Evolutionary conservation across 2,888 invertebrate genomes (phyloP).

Genomic region (Agapostemon virescens): DNA sequence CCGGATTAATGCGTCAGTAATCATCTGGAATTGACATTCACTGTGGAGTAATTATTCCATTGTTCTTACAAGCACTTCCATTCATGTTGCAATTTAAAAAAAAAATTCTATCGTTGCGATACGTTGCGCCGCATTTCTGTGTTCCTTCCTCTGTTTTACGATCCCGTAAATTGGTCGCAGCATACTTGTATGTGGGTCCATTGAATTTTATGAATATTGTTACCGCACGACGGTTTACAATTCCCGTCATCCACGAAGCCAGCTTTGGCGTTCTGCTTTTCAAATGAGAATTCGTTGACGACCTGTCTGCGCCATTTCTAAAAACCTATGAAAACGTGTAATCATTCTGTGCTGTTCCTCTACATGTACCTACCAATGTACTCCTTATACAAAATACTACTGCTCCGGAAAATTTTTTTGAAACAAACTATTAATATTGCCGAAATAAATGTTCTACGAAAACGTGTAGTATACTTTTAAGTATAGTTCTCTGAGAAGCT

Average conservation of each 20-base stretch:
- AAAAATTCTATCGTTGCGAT: constrained; percentile 21
- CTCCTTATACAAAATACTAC: not conserved
- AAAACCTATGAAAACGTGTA: not conserved
- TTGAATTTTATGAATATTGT: constrained; percentile 57
- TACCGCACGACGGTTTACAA: constrained; percentile 37
- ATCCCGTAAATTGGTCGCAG: constrained; percentile 41
- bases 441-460: no score
- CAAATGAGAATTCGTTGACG: constrained; percentile 40
- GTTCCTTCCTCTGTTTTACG: constrained; percentile 17
- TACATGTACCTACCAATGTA: not conserved
- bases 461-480: no score
- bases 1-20: not conserved
- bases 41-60: not conserved
- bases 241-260: constrained; percentile 28
- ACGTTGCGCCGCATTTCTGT: constrained; percentile 34
- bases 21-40: not conserved
- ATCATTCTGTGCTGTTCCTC: not conserved
- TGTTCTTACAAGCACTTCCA: not conserved
- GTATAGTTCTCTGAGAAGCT: no score
- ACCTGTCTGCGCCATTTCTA: constrained; percentile 19
- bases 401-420: not conserved
- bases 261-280: constrained; percentile 30
- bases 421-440: no score
- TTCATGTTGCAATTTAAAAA: not conserved
- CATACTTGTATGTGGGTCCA: constrained; percentile 38